These are phyloP conservation scores for Spinus pinus DNA, from an alignment of 2,797 vertebrate species.

Conservation along the genomic window DNA sequence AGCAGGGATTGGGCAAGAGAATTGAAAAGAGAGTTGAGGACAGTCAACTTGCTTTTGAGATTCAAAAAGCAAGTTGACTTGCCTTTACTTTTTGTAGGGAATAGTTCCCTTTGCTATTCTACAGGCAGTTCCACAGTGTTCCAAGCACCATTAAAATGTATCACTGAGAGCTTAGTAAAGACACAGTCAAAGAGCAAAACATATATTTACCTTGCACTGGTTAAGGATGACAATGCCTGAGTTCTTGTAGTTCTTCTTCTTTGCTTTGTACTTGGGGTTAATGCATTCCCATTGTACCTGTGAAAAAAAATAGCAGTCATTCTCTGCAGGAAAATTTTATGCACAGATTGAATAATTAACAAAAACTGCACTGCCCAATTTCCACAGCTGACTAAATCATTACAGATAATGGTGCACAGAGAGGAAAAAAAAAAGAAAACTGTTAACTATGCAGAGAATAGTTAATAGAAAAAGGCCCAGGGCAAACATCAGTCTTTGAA, in stretches of 20 bases:
- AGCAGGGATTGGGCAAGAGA: neutral
- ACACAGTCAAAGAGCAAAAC: neutral
- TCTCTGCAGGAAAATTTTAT: neutral
- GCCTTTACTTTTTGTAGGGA: neutral
- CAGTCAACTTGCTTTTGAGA: neutral
- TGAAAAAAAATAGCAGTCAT: neutral
- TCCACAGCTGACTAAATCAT: neutral
- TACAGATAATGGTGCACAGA: neutral
- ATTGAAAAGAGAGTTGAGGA: neutral
- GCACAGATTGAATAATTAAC: neutral
- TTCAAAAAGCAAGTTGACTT: neutral
- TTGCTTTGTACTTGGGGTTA: slow-evolving; percentile 97
- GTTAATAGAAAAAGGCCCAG: neutral
- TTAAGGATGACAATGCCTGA: slow-evolving; percentile 95
- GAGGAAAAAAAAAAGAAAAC: neutral
- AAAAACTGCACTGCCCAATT: neutral
- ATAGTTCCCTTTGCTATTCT: neutral
- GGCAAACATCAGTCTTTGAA: neutral
- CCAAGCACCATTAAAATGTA: neutral
- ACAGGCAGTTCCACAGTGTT: neutral
- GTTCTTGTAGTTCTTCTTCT: slow-evolving; percentile 99
- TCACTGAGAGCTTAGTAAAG: neutral
- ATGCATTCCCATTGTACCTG: slow-evolving; percentile 98
- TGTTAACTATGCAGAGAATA: neutral
- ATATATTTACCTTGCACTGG: slow-evolving; percentile 88